phyloP scores from a whole-genome alignment of 2,113 vertebrate species.

The Rhagologus leucostigma region DNA sequence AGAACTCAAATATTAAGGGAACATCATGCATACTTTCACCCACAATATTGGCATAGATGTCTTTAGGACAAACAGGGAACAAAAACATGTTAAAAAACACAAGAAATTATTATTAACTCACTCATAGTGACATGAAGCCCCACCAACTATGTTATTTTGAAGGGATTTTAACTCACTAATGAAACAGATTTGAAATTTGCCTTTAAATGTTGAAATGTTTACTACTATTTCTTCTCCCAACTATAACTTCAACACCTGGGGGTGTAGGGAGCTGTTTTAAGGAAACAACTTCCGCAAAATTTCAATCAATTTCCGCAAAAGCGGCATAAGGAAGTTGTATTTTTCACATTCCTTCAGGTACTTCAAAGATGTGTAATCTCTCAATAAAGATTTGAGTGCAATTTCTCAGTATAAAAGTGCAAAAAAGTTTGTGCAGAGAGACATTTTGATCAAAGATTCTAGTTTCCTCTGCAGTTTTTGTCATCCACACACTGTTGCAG shows the following conservation, averaged over 20 bases:
- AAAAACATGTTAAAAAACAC: neutral
- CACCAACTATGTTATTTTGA: neutral
- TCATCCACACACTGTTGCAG: neutral
- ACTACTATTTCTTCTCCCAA: neutral
- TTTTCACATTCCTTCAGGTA: neutral
- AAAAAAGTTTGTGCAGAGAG: neutral
- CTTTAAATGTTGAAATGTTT: neutral
- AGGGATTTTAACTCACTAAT: neutral
- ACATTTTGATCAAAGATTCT: neutral
- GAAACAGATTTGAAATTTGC: neutral
- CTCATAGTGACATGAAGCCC: neutral
- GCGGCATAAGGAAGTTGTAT: accelerated
- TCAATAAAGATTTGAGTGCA: neutral
- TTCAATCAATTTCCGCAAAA: neutral
- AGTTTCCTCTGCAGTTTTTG: neutral
- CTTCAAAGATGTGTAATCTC: neutral
- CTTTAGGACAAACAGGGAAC: neutral
- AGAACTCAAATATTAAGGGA: neutral
- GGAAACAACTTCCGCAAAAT: neutral
- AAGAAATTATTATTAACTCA: neutral
- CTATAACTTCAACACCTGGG: neutral
- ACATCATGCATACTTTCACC: neutral
- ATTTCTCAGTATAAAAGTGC: neutral
- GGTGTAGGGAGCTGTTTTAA: neutral
- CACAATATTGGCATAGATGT: neutral